Percentiles rank a stretch among this genome's conserved stretches.
Evolutionary conservation across 2,113 vertebrate genomes (phyloP).

Genomic region (Pholis gunnellus): DNA sequence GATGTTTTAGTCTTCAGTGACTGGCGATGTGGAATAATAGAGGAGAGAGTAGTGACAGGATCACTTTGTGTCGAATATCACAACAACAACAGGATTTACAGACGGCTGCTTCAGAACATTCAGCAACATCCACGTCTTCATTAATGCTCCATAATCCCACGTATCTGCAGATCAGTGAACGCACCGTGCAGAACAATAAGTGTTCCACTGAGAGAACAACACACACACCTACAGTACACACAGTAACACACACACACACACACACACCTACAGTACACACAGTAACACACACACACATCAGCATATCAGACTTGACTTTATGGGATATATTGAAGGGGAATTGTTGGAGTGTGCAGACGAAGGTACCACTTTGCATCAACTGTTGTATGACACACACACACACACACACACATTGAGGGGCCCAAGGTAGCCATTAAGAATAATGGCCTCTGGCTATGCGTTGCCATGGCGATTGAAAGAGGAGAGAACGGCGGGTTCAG

Average conservation of each 20-base stretch:
- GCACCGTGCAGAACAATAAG: background rate
- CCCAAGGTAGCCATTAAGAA: slow-evolving; percentile 69
- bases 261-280: no score
- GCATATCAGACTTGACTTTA: background rate
- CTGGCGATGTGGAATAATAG: background rate
- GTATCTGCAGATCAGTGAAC: background rate
- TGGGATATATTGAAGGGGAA: slow-evolving; percentile 9
- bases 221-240: no score
- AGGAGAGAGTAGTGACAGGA: background rate
- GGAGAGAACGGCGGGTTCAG: slow-evolving; percentile 38
- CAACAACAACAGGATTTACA: background rate
- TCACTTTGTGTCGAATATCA: background rate
- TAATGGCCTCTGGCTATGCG: slow-evolving; percentile 57
- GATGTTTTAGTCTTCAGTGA: background rate
- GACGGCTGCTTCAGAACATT: background rate
- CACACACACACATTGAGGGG: slow-evolving; percentile 34
- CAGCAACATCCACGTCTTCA: background rate
- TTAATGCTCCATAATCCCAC: background rate
- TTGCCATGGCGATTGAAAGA: slow-evolving; percentile 69
- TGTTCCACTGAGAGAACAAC: background rate
- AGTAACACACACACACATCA: background rate
- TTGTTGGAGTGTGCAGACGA: slow-evolving; percentile 1
- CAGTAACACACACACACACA: no score
- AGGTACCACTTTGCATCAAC: slow-evolving; percentile 16
- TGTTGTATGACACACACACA: slow-evolving; percentile 19